Conservation (phyloP, 2,888 invertebrate species). For the Harmothoe impar region DNA sequence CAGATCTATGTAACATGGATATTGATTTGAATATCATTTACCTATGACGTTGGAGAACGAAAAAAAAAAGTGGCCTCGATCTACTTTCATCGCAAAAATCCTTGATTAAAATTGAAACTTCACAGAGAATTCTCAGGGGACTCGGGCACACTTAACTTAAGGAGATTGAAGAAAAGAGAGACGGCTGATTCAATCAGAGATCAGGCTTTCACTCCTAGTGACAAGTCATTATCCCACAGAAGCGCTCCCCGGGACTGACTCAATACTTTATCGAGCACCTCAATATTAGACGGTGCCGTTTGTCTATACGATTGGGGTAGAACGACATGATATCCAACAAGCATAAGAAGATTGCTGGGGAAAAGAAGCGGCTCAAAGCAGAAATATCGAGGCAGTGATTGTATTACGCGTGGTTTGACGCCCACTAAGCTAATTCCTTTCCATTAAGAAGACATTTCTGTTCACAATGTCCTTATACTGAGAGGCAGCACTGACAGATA, state of each 20-base stretch:
- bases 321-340: neutral
- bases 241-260: neutral
- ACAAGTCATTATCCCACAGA: neutral
- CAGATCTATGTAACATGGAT: too few relatives aligned
- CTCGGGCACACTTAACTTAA: too few relatives aligned
- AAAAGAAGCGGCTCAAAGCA: neutral
- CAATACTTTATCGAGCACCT: conserved; percentile 29
- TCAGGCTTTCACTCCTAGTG: neutral
- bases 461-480: too few relatives aligned
- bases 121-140: too few relatives aligned
- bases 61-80: neutral
- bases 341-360: neutral
- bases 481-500: too few relatives aligned
- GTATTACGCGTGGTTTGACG: neutral
- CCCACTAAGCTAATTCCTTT: too few relatives aligned
- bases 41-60: neutral
- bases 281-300: neutral
- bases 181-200: neutral
- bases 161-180: too few relatives aligned
- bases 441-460: too few relatives aligned
- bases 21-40: neutral
- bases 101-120: too few relatives aligned
- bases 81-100: neutral
- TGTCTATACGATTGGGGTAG: conserved; percentile 37
- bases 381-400: neutral